phyloP scores from a whole-genome alignment of 2,113 vertebrate species.

The Leptocoma aspasia region DNA sequence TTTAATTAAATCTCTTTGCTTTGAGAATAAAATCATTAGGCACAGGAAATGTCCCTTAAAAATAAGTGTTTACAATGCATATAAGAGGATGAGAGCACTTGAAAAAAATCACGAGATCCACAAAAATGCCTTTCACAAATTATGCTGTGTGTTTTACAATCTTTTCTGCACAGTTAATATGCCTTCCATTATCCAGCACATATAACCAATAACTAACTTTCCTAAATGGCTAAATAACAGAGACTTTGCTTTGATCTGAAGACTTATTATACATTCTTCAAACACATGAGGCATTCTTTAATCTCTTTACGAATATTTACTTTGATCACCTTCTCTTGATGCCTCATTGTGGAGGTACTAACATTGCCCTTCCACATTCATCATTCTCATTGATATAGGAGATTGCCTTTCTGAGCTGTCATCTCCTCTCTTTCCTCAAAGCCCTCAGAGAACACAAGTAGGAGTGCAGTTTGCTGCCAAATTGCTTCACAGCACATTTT shows the following conservation, averaged over 20 bases:
- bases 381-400: not conserved
- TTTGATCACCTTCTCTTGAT: constrained; percentile 7
- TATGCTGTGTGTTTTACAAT: not conserved
- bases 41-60: not conserved
- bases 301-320: not conserved
- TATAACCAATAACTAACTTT: not conserved
- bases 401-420: not conserved
- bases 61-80: constrained; percentile 28
- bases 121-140: constrained; percentile 26
- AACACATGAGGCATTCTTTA: not conserved
- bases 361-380: not conserved
- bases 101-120: not conserved
- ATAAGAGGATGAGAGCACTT: not conserved
- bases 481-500: not conserved
- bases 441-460: not conserved
- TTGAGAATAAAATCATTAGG: constrained; percentile 41
- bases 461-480: not conserved
- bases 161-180: not conserved
- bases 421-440: not conserved
- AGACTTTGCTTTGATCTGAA: constrained; percentile 6
- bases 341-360: not conserved
- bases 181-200: not conserved
- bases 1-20: constrained; percentile 55
- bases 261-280: not conserved
- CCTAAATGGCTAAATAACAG: constrained; percentile 5